Base-by-base conservation (phyloP, 2,113 vertebrate genomes). In the Oophaga pumilio region DNA sequence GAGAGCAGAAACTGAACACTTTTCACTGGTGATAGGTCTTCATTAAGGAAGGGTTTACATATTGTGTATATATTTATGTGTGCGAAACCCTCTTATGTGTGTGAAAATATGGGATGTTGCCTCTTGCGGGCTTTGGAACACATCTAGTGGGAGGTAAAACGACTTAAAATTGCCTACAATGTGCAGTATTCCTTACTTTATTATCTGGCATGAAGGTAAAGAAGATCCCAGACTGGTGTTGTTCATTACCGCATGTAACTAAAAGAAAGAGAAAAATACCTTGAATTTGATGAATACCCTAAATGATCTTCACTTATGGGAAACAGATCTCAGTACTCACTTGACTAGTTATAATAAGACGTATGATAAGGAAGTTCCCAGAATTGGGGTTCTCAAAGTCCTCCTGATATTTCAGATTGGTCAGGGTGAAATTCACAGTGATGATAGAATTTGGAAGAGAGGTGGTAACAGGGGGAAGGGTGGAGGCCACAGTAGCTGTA, bases 381-480 rank as follows among this genome's bases (percentile, higher is more conserved):
- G 92, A 91, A 4, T n/a, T 50, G 49, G 92, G 83, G 9, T 91
- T 90, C n/a, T 81, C 86, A 59, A 92, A 84, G 0, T 91, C 89
- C 3, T 82, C 57, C 0, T 87, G 89, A 76, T 90, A 95, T 1
- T 43, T 78, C 1, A 95, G 89, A 86, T 90, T 95, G 88, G 91
- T 93, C 90, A 94, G 88, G 1, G 6, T 94, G 89, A 95, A 95
- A 24, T 87, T 93, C 49, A 95, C 26, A 1, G 64, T 53, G 0
- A 95, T 91, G 43, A 33, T 17, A 14, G 69, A 73, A 28, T 33
- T 33, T 73, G 26, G 13, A 17, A 22, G 76, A 52, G 52, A 78
- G 6, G 20, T 50, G n/a, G 76, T 80, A 26, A 7, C 17, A 28
- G 57, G 56, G 7, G 18, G 24, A 1, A 2, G 49, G 17, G 53